A percentile compares a stretch with the other conserved stretches of the same genome.
These are phyloP conservation scores for Miniopterus natalensis DNA, from an alignment of 2,113 vertebrate genomes.

Conservation along the genomic window DNA sequence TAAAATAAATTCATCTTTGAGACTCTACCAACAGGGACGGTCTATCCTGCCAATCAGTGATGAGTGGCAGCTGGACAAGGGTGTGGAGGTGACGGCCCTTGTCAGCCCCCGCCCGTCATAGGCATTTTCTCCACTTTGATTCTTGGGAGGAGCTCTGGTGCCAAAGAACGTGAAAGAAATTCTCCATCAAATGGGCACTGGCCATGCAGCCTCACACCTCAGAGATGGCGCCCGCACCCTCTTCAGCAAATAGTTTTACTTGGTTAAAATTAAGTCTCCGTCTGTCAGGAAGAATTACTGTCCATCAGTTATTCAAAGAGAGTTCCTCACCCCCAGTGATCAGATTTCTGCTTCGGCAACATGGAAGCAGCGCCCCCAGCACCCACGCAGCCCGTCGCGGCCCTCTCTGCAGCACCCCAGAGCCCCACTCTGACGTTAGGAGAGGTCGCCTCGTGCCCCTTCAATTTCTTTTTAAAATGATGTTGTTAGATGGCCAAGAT, in stretches of 20 bases:
- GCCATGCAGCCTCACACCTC: conserved; percentile 44
- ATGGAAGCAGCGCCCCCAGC: conserved; percentile 58
- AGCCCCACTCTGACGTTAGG: conserved; percentile 72
- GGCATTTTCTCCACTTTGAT: not conserved
- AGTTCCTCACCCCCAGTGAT: conserved; percentile 71
- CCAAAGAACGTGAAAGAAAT: conserved; percentile 50
- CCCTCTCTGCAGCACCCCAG: conserved; percentile 63
- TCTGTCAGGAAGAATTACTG: conserved; percentile 71
- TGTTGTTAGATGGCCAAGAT: conserved; percentile 70
- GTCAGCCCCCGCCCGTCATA: not conserved
- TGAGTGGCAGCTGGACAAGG: conserved; percentile 14
- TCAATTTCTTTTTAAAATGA: conserved; percentile 78
- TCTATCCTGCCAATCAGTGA: not conserved
- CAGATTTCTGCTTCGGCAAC: conserved; percentile 55
- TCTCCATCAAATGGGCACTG: conserved; percentile 39
- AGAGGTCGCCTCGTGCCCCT: conserved; percentile 5
- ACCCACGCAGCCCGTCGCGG: conserved; percentile 67
- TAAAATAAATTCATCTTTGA: conserved; percentile 34
- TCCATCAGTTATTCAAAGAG: conserved; percentile 76
- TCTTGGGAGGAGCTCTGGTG: not conserved
- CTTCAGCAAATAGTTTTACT: conserved; percentile 76
- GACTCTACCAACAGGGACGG: not conserved
- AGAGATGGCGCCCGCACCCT: conserved; percentile 61
- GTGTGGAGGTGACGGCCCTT: not conserved
- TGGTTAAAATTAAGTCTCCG: conserved; percentile 80